A percentile compares a stretch with the other conserved stretches of the same genome.
Evolutionary conservation across 2,797 vertebrate species (phyloP).

Genomic region (Bufotes viridis): DNA sequence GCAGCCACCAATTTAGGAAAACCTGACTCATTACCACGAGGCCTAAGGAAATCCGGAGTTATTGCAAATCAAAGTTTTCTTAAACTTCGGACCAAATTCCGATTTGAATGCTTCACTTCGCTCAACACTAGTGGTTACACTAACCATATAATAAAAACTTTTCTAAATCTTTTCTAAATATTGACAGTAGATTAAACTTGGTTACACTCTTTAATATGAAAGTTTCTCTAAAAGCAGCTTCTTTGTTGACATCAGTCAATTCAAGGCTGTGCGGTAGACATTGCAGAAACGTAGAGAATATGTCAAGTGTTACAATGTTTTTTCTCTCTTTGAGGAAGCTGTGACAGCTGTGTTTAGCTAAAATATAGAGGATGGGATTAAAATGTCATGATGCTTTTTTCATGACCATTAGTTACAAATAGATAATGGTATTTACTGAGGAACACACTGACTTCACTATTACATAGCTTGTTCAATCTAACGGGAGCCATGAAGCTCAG

Average conservation of each 20-base stretch:
- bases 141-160: neutral
- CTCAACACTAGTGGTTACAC: too few species aligned
- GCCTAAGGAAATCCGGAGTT: too few species aligned
- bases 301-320: neutral
- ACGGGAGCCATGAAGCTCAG: neutral
- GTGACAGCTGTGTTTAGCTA: neutral
- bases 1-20: too few species aligned
- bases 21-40: too few species aligned
- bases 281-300: neutral
- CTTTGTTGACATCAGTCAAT: too few species aligned
- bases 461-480: neutral
- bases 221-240: neutral
- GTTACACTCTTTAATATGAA: neutral
- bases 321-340: neutral
- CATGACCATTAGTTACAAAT: slow-evolving; percentile 4
- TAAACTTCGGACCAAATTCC: too few species aligned
- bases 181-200: neutral
- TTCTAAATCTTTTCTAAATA: neutral
- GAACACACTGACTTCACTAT: neutral
- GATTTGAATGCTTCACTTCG: too few species aligned
- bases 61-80: too few species aligned
- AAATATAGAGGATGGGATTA: neutral
- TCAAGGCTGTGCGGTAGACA: neutral
- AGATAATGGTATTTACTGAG: neutral
- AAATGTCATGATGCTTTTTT: neutral